phyloP scores from a whole-genome alignment of 2,113 vertebrate genomes.

The Ptyas mucosa region DNA sequence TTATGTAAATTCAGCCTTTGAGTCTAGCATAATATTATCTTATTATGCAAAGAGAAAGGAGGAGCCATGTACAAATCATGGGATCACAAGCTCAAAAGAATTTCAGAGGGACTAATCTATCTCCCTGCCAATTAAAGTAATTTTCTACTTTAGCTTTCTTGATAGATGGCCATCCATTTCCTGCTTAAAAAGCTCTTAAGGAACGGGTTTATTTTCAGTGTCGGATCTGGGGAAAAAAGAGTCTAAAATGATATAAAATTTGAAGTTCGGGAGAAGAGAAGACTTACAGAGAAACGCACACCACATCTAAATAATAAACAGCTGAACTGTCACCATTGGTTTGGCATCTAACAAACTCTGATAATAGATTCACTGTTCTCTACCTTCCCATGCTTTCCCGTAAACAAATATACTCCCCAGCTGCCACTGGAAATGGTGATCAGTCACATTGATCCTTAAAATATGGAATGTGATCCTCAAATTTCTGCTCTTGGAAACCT shows the following conservation, averaged over 20 bases:
- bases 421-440: background rate
- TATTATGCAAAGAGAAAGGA: background rate
- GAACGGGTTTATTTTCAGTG: background rate
- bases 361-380: background rate
- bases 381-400: background rate
- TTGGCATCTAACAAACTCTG: background rate
- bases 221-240: background rate
- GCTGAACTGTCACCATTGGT: background rate
- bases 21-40: background rate
- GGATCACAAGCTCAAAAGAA: background rate
- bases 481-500: background rate
- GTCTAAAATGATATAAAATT: background rate
- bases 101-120: background rate
- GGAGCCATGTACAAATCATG: background rate
- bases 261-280: background rate
- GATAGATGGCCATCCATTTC: background rate
- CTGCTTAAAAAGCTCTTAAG: background rate
- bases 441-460: background rate
- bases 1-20: background rate
- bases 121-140: background rate
- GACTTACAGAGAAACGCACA: background rate
- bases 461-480: background rate
- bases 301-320: background rate
- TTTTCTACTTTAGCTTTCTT: background rate
- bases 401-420: background rate